phyloP scores from a whole-genome alignment of 2,113 vertebrate genomes.

The Proteles cristata region DNA sequence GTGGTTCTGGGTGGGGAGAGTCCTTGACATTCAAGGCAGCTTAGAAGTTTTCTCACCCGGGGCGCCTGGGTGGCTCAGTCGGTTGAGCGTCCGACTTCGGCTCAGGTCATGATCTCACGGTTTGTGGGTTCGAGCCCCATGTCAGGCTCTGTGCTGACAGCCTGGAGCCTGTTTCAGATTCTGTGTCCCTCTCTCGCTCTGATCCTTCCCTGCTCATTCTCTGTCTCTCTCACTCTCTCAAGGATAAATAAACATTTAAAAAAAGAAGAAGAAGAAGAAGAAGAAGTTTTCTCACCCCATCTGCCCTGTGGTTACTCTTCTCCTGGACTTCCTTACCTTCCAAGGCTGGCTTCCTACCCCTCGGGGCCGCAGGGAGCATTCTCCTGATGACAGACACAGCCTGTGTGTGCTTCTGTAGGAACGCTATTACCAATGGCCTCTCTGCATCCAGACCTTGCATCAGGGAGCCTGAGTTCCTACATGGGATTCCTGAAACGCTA shows the following conservation, averaged over 20 bases:
- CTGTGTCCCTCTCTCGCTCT: too few species aligned
- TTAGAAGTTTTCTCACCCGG: background rate
- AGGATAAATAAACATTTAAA: too few species aligned
- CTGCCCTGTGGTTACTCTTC: background rate
- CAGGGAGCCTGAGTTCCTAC: background rate
- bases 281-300: background rate
- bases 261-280: too few species aligned
- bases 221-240: too few species aligned
- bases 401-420: background rate
- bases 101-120: too few species aligned
- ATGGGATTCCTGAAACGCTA: too few species aligned
- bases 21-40: background rate
- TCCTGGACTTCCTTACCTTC: background rate
- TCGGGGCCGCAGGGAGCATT: background rate
- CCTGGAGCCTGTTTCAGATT: too few species aligned
- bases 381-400: background rate
- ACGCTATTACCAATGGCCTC: accelerated
- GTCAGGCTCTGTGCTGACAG: too few species aligned
- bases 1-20: background rate
- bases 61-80: too few species aligned
- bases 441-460: background rate
- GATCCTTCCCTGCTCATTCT: too few species aligned
- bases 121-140: too few species aligned
- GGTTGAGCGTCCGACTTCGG: too few species aligned
- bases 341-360: background rate